Evolutionary conservation across 2,888 invertebrate genomes (phyloP).

Genomic region (Pyrochroa serraticornis): DNA sequence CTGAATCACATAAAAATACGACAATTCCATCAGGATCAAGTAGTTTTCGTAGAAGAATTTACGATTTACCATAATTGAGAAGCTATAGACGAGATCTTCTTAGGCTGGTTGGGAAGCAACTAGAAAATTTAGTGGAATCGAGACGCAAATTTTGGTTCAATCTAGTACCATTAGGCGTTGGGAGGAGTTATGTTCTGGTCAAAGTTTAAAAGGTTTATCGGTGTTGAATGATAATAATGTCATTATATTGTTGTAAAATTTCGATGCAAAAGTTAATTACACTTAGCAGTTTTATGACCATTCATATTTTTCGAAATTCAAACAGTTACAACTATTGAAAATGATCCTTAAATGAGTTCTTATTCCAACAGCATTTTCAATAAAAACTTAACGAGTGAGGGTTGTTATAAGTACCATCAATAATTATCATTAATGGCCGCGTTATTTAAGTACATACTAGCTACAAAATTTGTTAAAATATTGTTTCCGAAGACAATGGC

Average conservation of each 20-base stretch:
- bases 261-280: not conserved
- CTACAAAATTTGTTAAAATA: no score
- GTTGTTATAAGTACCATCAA: not conserved
- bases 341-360: no score
- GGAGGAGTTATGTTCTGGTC: conserved; percentile 31
- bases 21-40: conserved; percentile 51
- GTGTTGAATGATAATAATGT: conserved; percentile 23
- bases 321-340: no score
- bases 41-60: conserved; percentile 53
- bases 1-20: conserved; percentile 43
- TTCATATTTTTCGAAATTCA: no score
- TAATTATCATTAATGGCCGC: no score
- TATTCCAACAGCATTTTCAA: no score
- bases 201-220: conserved; percentile 41
- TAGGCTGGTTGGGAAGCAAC: no score
- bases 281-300: no score
- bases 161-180: conserved; percentile 11
- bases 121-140: conserved; percentile 5
- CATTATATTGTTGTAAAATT: conserved; percentile 9
- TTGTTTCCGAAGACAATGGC: no score
- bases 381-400: not conserved
- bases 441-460: no score
- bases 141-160: not conserved
- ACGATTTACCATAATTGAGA: conserved; percentile 48
- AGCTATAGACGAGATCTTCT: no score